These are phyloP conservation scores for Cephus pulcher DNA, from an alignment of 2,888 invertebrate genomes.

Conservation along the genomic window DNA sequence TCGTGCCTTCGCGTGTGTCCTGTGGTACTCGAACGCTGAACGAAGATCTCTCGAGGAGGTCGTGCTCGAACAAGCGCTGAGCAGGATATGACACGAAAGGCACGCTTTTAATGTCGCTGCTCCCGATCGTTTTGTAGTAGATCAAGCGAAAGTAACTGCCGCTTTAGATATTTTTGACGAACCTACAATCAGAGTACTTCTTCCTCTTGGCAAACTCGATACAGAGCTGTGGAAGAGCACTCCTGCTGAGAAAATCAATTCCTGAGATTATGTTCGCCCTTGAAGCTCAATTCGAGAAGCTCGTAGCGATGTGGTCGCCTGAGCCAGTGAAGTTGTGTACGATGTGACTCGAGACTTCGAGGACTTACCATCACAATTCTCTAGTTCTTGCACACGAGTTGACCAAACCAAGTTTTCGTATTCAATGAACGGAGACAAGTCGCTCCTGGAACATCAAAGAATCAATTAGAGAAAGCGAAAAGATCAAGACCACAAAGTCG, in stretches of 20 bases:
- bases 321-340: no score
- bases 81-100: conserved; percentile 9
- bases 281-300: no score
- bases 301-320: no score
- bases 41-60: conserved; percentile 11
- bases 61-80: conserved; percentile 11
- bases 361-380: no score
- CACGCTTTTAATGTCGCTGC: conserved; percentile 1
- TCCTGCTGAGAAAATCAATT: neutral
- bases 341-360: no score
- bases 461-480: no score
- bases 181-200: conserved; percentile 50
- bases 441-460: no score
- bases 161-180: neutral
- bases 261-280: neutral
- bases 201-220: conserved; percentile 60
- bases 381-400: no score
- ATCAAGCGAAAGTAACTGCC: conserved; percentile 1
- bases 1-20: neutral
- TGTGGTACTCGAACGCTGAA: conserved; percentile 11
- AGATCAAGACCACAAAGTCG: no score
- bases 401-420: no score
- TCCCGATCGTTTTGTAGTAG: conserved; percentile 3
- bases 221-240: neutral
- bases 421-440: no score